phyloP scores from a whole-genome alignment of 2,113 vertebrate genomes.

The Eublepharis macularius region DNA sequence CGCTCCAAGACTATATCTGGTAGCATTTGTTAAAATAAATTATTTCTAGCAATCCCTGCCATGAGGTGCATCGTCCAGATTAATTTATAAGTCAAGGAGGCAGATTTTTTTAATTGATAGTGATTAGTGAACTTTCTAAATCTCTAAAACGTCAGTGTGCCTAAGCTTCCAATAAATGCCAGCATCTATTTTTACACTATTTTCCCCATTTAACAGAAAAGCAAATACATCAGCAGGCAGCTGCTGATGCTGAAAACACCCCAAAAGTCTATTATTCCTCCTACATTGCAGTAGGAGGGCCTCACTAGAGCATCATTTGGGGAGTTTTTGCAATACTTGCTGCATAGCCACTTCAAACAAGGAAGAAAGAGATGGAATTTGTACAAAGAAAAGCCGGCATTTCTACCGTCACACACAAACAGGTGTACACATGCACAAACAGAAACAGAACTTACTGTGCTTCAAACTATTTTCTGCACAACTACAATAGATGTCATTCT shows the following conservation, averaged over 20 bases:
- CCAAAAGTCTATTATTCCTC: slow-evolving; percentile 26
- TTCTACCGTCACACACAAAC: background rate
- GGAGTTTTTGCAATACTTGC: background rate
- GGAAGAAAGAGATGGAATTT: background rate
- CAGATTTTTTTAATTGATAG: slow-evolving; percentile 51
- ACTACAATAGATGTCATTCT: background rate
- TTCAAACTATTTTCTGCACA: background rate
- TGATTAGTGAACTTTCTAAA: slow-evolving; percentile 59
- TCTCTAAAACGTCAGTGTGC: slow-evolving; percentile 49
- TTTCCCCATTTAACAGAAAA: slow-evolving; percentile 45
- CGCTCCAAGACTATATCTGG: background rate
- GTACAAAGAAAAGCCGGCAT: background rate
- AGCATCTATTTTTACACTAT: slow-evolving; percentile 57
- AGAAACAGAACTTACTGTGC: too few species aligned
- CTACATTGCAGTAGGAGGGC: background rate
- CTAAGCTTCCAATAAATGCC: slow-evolving; percentile 51
- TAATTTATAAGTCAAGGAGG: slow-evolving; percentile 41
- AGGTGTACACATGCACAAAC: background rate
- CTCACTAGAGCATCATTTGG: rapidly evolving
- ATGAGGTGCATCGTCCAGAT: background rate
- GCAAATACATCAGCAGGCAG: slow-evolving; percentile 30
- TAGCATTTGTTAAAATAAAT: slow-evolving; percentile 36
- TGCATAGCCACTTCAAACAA: background rate
- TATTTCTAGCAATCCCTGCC: slow-evolving; percentile 7
- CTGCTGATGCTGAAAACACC: slow-evolving; percentile 21